These are phyloP conservation scores for Chaetoderma sp. DNA, from an alignment of 2,888 invertebrate species.

Conservation along the genomic window DNA sequence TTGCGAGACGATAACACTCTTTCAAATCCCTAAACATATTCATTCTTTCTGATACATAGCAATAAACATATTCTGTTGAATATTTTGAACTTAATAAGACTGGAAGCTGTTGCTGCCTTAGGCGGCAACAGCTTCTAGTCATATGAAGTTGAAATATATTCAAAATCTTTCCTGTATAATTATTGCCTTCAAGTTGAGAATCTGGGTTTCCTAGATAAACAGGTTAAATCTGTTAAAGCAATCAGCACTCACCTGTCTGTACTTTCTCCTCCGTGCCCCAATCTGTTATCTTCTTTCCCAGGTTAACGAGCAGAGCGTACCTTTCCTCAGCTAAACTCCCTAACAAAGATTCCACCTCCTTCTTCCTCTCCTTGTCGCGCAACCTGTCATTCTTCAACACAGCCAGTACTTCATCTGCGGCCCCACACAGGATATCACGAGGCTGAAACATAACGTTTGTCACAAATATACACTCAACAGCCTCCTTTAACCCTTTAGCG, in stretches of 20 bases:
- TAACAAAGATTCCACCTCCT: constrained; percentile 87
- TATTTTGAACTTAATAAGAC: too few relatives aligned
- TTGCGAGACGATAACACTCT: not conserved
- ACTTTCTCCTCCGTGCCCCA: constrained; percentile 76
- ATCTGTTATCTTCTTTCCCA: constrained; percentile 98
- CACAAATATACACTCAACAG: not conserved
- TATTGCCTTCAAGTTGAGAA: constrained; percentile 1
- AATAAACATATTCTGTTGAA: too few relatives aligned
- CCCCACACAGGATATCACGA: constrained; percentile 95
- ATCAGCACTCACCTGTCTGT: constrained; percentile 59
- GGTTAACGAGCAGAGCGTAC: constrained; percentile 93
- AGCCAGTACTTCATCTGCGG: constrained; percentile 97
- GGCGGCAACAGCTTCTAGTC: too few relatives aligned
- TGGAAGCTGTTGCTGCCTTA: too few relatives aligned
- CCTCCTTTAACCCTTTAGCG: too few relatives aligned
- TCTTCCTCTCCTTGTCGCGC: constrained; percentile 92
- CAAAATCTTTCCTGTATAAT: not conserved
- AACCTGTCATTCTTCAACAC: constrained; percentile 94
- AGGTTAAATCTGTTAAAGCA: not conserved
- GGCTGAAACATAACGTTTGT: constrained; percentile 74
- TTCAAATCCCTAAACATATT: not conserved
- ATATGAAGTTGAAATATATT: constrained; percentile 27
- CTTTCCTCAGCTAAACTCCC: constrained; percentile 87
- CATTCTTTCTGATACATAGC: not conserved
- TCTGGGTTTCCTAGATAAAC: not conserved